Evolutionary conservation across 2,888 invertebrate genomes (phyloP).

Genomic region (Acronicta psi): DNA sequence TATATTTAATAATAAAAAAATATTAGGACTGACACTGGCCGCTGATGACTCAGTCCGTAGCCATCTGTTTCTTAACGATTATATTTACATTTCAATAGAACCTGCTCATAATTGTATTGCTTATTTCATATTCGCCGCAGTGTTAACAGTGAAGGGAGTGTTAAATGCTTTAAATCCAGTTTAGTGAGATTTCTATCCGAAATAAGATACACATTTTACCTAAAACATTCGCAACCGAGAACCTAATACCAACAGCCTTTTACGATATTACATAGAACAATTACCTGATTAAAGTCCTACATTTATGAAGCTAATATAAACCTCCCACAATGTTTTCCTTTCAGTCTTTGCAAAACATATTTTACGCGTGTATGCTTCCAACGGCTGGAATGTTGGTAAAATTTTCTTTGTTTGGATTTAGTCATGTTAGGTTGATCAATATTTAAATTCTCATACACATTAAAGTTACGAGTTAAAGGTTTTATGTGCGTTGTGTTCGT

Average conservation of each 20-base stretch:
- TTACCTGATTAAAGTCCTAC: conserved; percentile 25
- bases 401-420: conserved; percentile 32
- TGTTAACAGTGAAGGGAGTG: conserved; percentile 51
- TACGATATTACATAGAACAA: conserved; percentile 24
- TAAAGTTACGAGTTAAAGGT: background rate
- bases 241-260: conserved; percentile 17
- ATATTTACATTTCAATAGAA: conserved; percentile 59
- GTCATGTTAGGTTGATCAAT: conserved; percentile 15
- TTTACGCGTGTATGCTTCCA: conserved; percentile 18
- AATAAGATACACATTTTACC: conserved; percentile 24
- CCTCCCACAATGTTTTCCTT: conserved; percentile 6
- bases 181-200: conserved; percentile 40
- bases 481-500: conserved; percentile 4
- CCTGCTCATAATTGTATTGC: conserved; percentile 48
- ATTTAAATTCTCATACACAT: conserved; percentile 6
- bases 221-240: conserved; percentile 28
- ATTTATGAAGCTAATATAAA: conserved; percentile 18
- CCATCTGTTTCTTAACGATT: conserved; percentile 54
- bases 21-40: conserved; percentile 33
- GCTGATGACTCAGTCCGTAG: conserved; percentile 54
- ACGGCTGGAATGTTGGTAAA: conserved; percentile 21
- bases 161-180: conserved; percentile 43
- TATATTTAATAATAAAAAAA: conserved; percentile 19
- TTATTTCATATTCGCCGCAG: conserved; percentile 51
- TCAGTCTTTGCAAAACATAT: conserved; percentile 22